These are phyloP conservation scores for Spodoptera picta DNA, from an alignment of 2,888 invertebrate species.

Conservation along the genomic window DNA sequence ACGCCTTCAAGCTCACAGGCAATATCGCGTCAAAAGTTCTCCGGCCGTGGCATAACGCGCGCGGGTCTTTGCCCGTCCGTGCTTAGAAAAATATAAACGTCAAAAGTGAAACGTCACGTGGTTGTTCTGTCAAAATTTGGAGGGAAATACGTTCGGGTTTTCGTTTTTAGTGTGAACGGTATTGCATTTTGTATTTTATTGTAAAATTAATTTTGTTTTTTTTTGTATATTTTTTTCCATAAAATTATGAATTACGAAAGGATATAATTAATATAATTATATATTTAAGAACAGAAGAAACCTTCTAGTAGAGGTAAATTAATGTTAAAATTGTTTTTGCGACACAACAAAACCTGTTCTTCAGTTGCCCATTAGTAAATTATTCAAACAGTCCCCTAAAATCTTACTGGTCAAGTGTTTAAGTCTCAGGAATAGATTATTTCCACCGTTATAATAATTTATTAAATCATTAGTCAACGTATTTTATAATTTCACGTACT, in stretches of 20 bases:
- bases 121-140: conserved; percentile 50
- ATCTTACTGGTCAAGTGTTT: no score
- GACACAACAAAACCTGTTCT: no score
- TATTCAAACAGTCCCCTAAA: no score
- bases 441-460: no score
- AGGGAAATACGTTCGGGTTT: conserved; percentile 44
- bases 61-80: conserved; percentile 65
- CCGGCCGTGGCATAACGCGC: conserved; percentile 76
- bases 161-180: conserved; percentile 27
- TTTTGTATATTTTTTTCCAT: conserved; percentile 1
- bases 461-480: no score
- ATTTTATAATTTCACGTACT: no score
- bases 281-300: no score
- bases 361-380: no score
- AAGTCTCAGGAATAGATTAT: no score
- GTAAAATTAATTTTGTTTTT: conserved; percentile 7
- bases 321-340: no score
- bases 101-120: conserved; percentile 59
- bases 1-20: conserved; percentile 79
- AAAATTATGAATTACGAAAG: conserved; percentile 15
- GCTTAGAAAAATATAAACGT: conserved; percentile 66
- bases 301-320: no score
- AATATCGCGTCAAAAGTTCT: conserved; percentile 84
- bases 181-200: no score
- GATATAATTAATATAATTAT: conserved; percentile 1